Conservation (phyloP, 2,797 vertebrate genomes). For the Monodelphis domestica region DNA sequence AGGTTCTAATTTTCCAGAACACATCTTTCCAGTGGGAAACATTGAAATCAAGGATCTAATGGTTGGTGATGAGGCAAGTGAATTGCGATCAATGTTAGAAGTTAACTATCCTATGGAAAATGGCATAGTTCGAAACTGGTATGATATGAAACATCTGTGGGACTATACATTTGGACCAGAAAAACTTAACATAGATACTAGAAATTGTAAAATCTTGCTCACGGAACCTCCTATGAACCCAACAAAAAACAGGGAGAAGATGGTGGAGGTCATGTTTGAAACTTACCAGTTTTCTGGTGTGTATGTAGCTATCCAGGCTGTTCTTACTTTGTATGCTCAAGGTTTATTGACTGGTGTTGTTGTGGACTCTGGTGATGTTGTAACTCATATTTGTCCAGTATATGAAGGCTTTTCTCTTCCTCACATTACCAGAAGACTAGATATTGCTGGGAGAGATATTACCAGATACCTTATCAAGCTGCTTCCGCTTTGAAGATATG, state of each 20-base stretch:
- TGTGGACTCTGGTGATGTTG: conserved; percentile 93
- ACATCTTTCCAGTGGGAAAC: conserved; percentile 95
- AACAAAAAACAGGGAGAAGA: conserved; percentile 94
- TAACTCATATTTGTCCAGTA: conserved; percentile 94
- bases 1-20: conserved; percentile 94
- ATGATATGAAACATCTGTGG: conserved; percentile 95
- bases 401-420: conserved; percentile 95
- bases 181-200: conserved; percentile 93
- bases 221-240: conserved; percentile 95
- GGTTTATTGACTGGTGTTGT: conserved; percentile 94
- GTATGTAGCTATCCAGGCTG: conserved; percentile 94
- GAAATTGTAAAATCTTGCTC: conserved; percentile 94
- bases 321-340: conserved; percentile 94
- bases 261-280: conserved; percentile 96
- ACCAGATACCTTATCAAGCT: conserved; percentile 95
- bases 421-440: conserved; percentile 92
- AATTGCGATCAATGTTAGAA: conserved; percentile 93
- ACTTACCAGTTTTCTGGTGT: conserved; percentile 93
- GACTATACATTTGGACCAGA: conserved; percentile 94
- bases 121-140: conserved; percentile 94
- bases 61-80: conserved; percentile 94
- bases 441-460: conserved; percentile 94
- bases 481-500: conserved; percentile 91
- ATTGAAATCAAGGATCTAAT: conserved; percentile 96
- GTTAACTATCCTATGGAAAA: conserved; percentile 96